Conservation (phyloP, 2,888 invertebrate species). For the Thalpophila matura region DNA sequence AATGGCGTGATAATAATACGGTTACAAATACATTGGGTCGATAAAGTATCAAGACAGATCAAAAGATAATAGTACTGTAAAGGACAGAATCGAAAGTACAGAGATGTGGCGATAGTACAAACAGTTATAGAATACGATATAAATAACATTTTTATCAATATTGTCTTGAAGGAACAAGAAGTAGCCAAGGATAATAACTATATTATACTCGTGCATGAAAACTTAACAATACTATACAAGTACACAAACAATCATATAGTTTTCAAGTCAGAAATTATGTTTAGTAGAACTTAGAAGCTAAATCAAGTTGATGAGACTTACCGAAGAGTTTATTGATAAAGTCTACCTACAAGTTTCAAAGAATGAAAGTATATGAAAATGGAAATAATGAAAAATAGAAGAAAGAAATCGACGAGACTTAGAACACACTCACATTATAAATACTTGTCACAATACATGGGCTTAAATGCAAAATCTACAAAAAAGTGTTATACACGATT, state of each 20-base stretch:
- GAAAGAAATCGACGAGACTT: constrained; percentile 76
- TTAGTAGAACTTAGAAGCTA: constrained; percentile 17
- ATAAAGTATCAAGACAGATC: constrained; percentile 75
- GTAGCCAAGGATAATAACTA: constrained; percentile 72
- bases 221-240: constrained; percentile 55
- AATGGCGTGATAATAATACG: constrained; percentile 83
- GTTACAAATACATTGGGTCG: constrained; percentile 83
- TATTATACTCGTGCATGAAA: constrained; percentile 50
- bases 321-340: constrained; percentile 42
- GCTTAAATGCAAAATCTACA: constrained; percentile 89
- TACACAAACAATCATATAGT: constrained; percentile 42
- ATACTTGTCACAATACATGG: constrained; percentile 88
- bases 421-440: constrained; percentile 87
- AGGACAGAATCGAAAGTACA: constrained; percentile 53
- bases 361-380: constrained; percentile 55
- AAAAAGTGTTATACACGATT: constrained; percentile 88
- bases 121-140: constrained; percentile 54
- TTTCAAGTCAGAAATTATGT: constrained; percentile 17
- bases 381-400: constrained; percentile 61
- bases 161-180: constrained; percentile 87
- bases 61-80: constrained; percentile 55
- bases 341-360: constrained; percentile 45
- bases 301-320: constrained; percentile 21
- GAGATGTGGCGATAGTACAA: constrained; percentile 39
- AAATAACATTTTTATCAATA: constrained; percentile 67